Conservation (phyloP, 2,797 vertebrate species). For the Naso thynnoides region DNA sequence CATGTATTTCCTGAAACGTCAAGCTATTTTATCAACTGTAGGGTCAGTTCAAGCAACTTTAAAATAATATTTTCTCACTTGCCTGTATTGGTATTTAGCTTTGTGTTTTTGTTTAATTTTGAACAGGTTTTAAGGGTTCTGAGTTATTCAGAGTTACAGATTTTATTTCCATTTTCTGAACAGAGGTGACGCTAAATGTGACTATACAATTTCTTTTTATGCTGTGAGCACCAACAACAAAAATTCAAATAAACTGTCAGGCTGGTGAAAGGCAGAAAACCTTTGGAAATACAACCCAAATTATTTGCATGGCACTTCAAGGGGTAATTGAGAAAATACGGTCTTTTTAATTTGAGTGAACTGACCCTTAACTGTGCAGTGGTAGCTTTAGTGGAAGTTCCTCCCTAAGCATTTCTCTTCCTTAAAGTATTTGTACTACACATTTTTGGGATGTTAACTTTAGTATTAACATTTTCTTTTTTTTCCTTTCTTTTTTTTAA, state of each 20-base stretch:
- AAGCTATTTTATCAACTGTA: not conserved
- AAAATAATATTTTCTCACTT: not conserved
- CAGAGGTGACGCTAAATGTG: no score
- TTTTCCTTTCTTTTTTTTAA: slow-evolving; percentile 1
- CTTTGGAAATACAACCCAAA: not conserved
- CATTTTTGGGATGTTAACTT: slow-evolving; percentile 1
- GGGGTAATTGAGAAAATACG: not conserved
- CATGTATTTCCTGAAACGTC: slow-evolving; percentile 4
- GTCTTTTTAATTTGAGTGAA: slow-evolving; percentile 25
- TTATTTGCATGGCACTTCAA: not conserved
- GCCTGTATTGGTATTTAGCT: not conserved
- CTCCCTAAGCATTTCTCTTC: slow-evolving; percentile 18
- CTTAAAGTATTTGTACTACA: slow-evolving; percentile 8
- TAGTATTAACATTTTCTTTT: not conserved
- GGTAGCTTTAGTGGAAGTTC: slow-evolving; percentile 31
- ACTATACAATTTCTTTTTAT: not conserved
- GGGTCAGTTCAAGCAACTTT: slow-evolving; percentile 25
- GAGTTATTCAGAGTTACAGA: no score
- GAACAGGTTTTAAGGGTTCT: no score
- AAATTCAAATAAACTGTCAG: not conserved
- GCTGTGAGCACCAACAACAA: not conserved
- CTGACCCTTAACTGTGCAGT: slow-evolving; percentile 15
- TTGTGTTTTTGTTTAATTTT: no score
- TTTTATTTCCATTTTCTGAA: no score
- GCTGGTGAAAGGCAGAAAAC: not conserved